Evolutionary conservation across 2,888 invertebrate genomes (phyloP).

Genomic region (Orthosia gothica): DNA sequence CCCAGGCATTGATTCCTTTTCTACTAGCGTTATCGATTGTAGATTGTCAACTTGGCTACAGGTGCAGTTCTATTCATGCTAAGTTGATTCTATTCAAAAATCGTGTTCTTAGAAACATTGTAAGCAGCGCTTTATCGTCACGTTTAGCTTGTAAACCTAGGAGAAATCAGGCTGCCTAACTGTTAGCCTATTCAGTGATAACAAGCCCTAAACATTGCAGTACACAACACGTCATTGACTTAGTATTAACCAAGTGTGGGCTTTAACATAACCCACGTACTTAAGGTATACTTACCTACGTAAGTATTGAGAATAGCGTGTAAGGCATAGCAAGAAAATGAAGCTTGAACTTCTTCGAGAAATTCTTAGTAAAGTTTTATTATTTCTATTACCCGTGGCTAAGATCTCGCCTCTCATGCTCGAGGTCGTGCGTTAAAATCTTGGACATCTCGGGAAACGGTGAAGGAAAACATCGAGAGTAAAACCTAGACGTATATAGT

Average conservation of each 20-base stretch:
- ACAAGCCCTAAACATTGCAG: conserved; percentile 21
- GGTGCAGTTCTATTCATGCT: neutral
- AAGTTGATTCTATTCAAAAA: conserved; percentile 1
- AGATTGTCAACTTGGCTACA: too few species aligned
- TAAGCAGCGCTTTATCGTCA: conserved; percentile 36
- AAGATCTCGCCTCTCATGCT: too few species aligned
- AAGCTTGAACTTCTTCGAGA: neutral
- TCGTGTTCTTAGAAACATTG: conserved; percentile 20
- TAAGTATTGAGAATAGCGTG: neutral
- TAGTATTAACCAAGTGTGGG: conserved; percentile 24
- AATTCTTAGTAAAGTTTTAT: neutral
- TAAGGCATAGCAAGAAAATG: conserved; percentile 5
- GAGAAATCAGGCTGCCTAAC: conserved; percentile 35
- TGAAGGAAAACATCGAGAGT: too few species aligned
- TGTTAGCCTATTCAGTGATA: conserved; percentile 16
- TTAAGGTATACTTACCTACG: neutral
- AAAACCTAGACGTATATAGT: too few species aligned
- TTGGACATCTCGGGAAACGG: too few species aligned
- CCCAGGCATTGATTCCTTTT: too few species aligned
- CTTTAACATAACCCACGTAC: conserved; percentile 5
- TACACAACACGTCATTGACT: conserved; percentile 17
- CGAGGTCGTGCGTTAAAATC: too few species aligned
- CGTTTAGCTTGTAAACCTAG: conserved; percentile 39
- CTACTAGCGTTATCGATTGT: too few species aligned
- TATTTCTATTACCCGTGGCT: neutral